Evolutionary conservation across 2,113 vertebrate genomes (phyloP).

Genomic region (Silurus glanis): DNA sequence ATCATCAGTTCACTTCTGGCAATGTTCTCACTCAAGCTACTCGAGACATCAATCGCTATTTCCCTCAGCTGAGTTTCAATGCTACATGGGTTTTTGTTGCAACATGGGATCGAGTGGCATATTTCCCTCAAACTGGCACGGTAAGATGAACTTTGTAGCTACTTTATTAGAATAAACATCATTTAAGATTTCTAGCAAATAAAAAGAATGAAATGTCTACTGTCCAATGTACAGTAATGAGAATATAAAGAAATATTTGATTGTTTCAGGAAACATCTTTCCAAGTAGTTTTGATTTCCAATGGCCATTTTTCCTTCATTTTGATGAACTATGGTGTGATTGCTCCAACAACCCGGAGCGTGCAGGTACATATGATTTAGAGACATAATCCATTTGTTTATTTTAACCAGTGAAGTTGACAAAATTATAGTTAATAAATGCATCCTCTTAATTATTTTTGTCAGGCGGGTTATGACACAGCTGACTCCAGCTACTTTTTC

Average conservation of each 20-base stretch:
- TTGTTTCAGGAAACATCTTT: conserved; percentile 57
- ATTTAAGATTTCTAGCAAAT: too few relatives aligned
- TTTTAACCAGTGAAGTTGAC: neutral
- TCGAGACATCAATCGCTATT: conserved; percentile 47
- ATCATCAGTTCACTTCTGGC: neutral
- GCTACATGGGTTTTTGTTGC: conserved; percentile 49
- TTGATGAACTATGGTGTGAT: conserved; percentile 58
- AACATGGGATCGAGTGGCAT: conserved; percentile 62
- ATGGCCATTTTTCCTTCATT: conserved; percentile 50
- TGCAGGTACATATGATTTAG: conserved; percentile 31
- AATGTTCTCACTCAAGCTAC: neutral
- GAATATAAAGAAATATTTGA: too few relatives aligned
- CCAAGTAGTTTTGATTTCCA: conserved; percentile 55
- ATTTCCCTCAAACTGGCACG: conserved; percentile 32
- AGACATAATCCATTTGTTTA: neutral
- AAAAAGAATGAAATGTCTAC: too few relatives aligned
- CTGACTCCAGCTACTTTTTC: conserved; percentile 40
- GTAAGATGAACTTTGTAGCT: conserved; percentile 33
- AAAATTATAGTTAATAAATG: neutral
- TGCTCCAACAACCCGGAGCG: neutral
- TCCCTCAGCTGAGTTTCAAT: fast-evolving
- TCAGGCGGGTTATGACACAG: conserved; percentile 64
- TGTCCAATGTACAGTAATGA: too few relatives aligned
- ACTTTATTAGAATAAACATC: too few relatives aligned
- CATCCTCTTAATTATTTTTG: neutral